These are phyloP conservation scores for Riptortus pedestris DNA, from an alignment of 1,140 invertebrate genomes.

Conservation along the genomic window DNA sequence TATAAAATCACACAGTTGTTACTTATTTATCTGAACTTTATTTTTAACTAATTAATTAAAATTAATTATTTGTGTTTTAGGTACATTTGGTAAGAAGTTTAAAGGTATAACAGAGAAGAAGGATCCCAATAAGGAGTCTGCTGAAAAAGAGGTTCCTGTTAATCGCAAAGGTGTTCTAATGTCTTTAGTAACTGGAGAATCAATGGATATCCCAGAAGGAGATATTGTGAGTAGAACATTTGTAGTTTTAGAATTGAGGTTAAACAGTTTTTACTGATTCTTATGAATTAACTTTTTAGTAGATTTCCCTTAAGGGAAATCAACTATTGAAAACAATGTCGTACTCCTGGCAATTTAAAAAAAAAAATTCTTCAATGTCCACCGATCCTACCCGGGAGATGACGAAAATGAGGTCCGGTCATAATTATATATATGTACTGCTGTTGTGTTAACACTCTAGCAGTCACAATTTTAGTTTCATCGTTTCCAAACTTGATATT, in stretches of 20 bases:
- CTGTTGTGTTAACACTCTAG: no score
- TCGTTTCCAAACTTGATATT: no score
- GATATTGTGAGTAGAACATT: slow-evolving; percentile 55
- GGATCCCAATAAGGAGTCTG: slow-evolving; percentile 18
- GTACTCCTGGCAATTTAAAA: no score
- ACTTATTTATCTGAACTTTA: no score
- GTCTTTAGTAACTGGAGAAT: slow-evolving; percentile 67
- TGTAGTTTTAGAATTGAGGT: background rate
- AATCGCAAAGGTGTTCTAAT: slow-evolving; percentile 66
- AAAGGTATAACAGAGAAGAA: slow-evolving; percentile 20
- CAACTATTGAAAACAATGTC: background rate
- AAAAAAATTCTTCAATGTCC: no score
- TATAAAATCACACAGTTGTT: no score
- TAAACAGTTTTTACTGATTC: background rate
- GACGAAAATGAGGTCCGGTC: no score
- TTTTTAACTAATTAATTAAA: no score
- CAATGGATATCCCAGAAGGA: slow-evolving; percentile 72
- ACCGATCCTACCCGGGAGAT: no score
- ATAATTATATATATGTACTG: no score
- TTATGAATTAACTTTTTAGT: slow-evolving; percentile 28
- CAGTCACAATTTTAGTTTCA: no score
- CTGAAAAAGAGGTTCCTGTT: slow-evolving; percentile 48
- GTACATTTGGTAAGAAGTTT: slow-evolving; percentile 5
- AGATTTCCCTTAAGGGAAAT: no score
- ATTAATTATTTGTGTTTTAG: background rate